Percentiles rank a stretch among this genome's conserved stretches.
Conservation (phyloP, 2,797 vertebrate species). For the Periophthalmus magnuspinnatus region DNA sequence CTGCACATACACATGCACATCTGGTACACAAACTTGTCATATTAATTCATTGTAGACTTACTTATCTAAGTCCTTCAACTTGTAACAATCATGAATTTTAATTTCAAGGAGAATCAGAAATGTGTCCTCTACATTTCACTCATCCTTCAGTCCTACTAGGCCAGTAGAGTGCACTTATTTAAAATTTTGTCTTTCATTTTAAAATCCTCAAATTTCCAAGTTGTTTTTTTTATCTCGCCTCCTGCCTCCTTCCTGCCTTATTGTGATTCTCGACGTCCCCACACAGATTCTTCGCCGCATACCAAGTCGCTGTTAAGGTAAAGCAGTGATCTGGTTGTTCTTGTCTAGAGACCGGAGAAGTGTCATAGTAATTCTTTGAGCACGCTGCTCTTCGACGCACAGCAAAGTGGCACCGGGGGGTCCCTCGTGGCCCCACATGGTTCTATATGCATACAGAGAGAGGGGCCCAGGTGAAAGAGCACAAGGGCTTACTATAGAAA, state of each 20-base stretch:
- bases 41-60: too few relatives aligned
- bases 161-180: neutral
- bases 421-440: conserved; percentile 33
- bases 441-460: conserved; percentile 47
- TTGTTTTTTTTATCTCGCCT: neutral
- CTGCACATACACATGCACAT: too few relatives aligned
- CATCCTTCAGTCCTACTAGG: too few relatives aligned
- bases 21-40: too few relatives aligned
- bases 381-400: conserved; percentile 44
- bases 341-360: conserved; percentile 46
- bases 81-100: too few relatives aligned
- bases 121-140: too few relatives aligned
- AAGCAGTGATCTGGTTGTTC: conserved; percentile 54
- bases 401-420: conserved; percentile 43
- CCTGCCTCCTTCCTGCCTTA: neutral
- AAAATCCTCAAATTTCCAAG: neutral
- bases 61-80: too few relatives aligned
- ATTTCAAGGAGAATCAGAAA: too few relatives aligned
- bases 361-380: conserved; percentile 47
- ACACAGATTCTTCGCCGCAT: conserved; percentile 23
- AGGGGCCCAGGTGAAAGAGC: neutral
- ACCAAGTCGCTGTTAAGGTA: conserved; percentile 52
- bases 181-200: neutral
- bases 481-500: conserved; percentile 36
- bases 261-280: conserved; percentile 27